Percentiles rank a stretch among this genome's conserved stretches.
phyloP scores from a whole-genome alignment of 1,140 invertebrate genomes.

The Notospermus geniculatus region DNA sequence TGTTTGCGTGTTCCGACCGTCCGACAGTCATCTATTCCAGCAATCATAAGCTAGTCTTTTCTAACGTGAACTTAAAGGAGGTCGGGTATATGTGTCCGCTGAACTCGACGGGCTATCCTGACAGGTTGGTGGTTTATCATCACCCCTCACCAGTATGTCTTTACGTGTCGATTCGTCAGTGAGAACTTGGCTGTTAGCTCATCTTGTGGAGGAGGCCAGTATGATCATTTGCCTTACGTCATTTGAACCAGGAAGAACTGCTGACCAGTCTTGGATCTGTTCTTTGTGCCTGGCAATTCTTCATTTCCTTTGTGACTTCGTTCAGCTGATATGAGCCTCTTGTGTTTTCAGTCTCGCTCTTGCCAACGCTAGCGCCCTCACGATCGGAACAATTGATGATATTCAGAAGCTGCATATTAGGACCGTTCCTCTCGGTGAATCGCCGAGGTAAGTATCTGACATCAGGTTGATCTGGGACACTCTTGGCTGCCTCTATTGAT shows the following conservation, averaged over 20 bases:
- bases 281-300: constrained; percentile 7
- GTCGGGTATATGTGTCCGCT: constrained; percentile 98
- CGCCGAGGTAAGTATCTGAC: constrained; percentile 63
- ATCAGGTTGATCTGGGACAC: no score
- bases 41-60: constrained; percentile 98
- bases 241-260: no score
- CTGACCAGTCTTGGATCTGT: constrained; percentile 1
- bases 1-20: constrained; percentile 97
- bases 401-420: constrained; percentile 97
- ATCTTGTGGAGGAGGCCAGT: no score
- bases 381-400: constrained; percentile 98
- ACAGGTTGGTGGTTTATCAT: constrained; percentile 63
- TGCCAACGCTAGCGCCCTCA: constrained; percentile 88
- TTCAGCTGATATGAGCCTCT: background rate
- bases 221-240: no score
- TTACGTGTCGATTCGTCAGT: no score
- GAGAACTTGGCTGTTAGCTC: no score
- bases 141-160: no score
- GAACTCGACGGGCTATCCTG: constrained; percentile 90
- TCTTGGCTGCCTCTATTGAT: no score
- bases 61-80: constrained; percentile 97
- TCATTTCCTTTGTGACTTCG: background rate
- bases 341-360: constrained; percentile 76
- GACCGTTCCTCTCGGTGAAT: constrained; percentile 91
- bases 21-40: constrained; percentile 99